Base-by-base conservation (phyloP, 2,888 invertebrate species). In the Tetranychus truncatus region DNA sequence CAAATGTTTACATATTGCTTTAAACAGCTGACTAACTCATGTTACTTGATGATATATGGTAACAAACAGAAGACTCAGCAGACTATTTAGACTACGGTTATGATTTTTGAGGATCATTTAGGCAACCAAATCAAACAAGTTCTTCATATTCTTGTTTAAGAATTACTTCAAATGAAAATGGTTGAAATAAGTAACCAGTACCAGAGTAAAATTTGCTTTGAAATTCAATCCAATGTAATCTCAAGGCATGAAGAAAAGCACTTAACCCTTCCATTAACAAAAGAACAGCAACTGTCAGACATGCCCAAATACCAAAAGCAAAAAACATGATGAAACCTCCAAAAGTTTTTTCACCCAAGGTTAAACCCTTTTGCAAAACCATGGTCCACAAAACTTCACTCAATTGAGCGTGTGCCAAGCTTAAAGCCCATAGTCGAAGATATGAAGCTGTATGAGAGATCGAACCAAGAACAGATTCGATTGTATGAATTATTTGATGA, bases 241-340 rank as follows among this genome's bases (percentile, higher is more conserved):
- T 92, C 79, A 99, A 88, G 20, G 97, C 96, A 84, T 99, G 99
- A 80, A 99, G 87, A 86, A 99, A 99, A 75, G 99, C 99, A 46
- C 96, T 97, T 24, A 99, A 87, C 2, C 99, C 99, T 86, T 99
- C 99, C 99, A 99, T 99, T 74, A 97, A 86, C 77, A 99, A 92
- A 65, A 99, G 88, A 83, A 99, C 95, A 81, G 92, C 89, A 69
- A 99, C 87, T 71, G 97, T 97, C 78, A 99, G 87, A 80, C 88
- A 87, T 15, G 91, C 91, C 94, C 97, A 99, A 80, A 91, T 88
- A 76, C 90, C 90, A 85, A 99, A 99, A 78, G 95, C 88, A 74
- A 88, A 84, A 86, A 91, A 95, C 78, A 96, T 85, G 73, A 94
- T 86, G 8, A 81, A 45, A 74, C 92, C 93, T 78, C 92, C 92